These are phyloP conservation scores for Ceyx erithaca DNA, from an alignment of 2,797 vertebrate genomes.

Conservation along the genomic window DNA sequence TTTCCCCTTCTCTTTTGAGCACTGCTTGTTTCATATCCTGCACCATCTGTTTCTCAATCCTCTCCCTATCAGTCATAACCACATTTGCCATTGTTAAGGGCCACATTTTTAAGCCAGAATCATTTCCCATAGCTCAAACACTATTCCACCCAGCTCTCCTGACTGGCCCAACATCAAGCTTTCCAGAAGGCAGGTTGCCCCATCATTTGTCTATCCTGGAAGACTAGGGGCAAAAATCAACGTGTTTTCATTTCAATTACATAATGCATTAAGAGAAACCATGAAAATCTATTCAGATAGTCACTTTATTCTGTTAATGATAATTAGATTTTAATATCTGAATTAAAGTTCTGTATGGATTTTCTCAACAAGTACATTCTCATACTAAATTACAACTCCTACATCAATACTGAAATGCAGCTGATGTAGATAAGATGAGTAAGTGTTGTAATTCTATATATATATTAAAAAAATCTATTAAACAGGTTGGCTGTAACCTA, in stretches of 20 bases:
- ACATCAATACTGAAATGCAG: slow-evolving; percentile 30
- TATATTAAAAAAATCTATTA: background rate
- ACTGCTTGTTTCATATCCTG: background rate
- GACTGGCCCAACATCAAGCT: background rate
- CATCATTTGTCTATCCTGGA: background rate
- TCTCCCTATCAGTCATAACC: background rate
- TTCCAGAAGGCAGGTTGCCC: background rate
- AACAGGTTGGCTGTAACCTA: background rate
- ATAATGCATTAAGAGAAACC: background rate
- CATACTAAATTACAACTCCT: slow-evolving; percentile 9
- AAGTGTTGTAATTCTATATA: slow-evolving; percentile 22
- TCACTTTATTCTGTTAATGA: slow-evolving; percentile 24
- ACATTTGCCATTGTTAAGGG: background rate
- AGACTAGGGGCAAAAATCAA: background rate
- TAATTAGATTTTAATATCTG: slow-evolving; percentile 50
- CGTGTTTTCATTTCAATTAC: background rate
- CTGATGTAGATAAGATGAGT: slow-evolving; percentile 25
- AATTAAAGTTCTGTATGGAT: slow-evolving; percentile 54
- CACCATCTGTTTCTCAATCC: background rate
- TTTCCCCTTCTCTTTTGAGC: background rate
- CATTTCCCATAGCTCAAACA: background rate
- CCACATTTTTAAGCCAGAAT: background rate
- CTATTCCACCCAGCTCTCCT: too few species aligned
- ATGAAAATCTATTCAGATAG: background rate
- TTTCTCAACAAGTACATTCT: slow-evolving; percentile 47